Base-by-base conservation (phyloP, 2,113 vertebrate species). In the Heloderma charlesbogerti region DNA sequence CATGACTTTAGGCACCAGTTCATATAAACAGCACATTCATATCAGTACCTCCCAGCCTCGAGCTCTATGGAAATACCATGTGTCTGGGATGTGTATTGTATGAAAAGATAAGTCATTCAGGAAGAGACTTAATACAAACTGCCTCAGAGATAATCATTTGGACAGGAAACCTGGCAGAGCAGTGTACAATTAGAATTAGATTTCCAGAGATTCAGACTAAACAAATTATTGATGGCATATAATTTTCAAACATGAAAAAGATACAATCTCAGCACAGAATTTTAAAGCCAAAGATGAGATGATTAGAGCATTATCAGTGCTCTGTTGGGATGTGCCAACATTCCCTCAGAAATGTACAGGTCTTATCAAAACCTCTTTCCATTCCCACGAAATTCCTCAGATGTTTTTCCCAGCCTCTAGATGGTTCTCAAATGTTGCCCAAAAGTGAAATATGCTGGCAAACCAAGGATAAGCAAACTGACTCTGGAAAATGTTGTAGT, bases 141-240 rank as follows among this genome's bases (percentile, higher is more conserved):
- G 27, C 3, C 9, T 87, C 84, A 85, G 66, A 84, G 31, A 45
- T 69, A 75, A 87, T 1, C 54, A 54, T 57, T 25, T 69, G 13
- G 60, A 29, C 82, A 93, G 80, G 31, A 86, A 34, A 54, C 60
- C 13, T 67, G 22, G 54, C 15, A 48, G 34, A 15, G 29, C 88
- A 51, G 9, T 83, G 92, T 81, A 63, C 9, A 89, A 81, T 82
- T 67, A 63, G 88, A 90, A 87, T 29, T n/a, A 91, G 31, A 77
- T 48, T 85, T 84, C 86, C n/a, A 40, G 2, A 5, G 4, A 66
- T 80, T 83, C 43, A 34, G 29, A 84, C 79, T 54, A 91, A 90
- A 91, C 51, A 92, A 91, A 51, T 1, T 75, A 87, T 88, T 90
- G 25, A 43, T 92, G 88, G 45, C 92, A 0, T 63, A 22, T 63